Evolutionary conservation across 2,888 invertebrate genomes (phyloP).

Genomic region (Acanthosepion pharaonis): DNA sequence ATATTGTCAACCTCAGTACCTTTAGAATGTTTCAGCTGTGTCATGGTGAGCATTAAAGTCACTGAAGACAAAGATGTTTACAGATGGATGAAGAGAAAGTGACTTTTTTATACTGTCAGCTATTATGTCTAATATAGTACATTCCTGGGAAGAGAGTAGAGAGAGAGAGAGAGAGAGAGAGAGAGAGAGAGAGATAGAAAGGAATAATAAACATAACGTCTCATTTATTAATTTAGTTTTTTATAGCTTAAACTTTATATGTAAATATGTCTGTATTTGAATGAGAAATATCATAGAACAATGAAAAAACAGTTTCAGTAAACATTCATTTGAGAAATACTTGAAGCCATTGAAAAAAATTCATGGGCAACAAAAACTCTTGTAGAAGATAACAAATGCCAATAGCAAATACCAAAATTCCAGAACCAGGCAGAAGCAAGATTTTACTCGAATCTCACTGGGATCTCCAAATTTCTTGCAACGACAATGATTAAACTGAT

Average conservation of each 20-base stretch:
- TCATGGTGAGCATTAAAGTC: too few species aligned
- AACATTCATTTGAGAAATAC: neutral
- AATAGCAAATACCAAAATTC: neutral
- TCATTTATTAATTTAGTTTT: neutral
- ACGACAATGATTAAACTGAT: neutral
- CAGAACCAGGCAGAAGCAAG: neutral
- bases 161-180: neutral
- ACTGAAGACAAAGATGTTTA: too few species aligned
- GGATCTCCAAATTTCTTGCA: neutral
- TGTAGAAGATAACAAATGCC: neutral
- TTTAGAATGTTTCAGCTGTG: too few species aligned
- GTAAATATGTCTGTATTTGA: too few species aligned
- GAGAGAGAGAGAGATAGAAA: neutral
- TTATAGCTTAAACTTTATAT: too few species aligned
- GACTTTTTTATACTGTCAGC: too few species aligned
- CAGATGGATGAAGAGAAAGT: too few species aligned
- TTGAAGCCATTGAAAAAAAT: neutral
- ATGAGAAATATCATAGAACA: too few species aligned
- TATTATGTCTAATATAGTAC: neutral
- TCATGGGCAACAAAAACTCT: neutral
- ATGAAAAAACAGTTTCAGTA: too few species aligned
- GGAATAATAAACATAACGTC: rapidly evolving
- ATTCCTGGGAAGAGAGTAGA: neutral
- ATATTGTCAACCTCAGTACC: too few species aligned
- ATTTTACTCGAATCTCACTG: neutral